These are phyloP conservation scores for Brachynemurus nebulosus DNA, from an alignment of 2,888 invertebrate genomes.

Conservation along the genomic window DNA sequence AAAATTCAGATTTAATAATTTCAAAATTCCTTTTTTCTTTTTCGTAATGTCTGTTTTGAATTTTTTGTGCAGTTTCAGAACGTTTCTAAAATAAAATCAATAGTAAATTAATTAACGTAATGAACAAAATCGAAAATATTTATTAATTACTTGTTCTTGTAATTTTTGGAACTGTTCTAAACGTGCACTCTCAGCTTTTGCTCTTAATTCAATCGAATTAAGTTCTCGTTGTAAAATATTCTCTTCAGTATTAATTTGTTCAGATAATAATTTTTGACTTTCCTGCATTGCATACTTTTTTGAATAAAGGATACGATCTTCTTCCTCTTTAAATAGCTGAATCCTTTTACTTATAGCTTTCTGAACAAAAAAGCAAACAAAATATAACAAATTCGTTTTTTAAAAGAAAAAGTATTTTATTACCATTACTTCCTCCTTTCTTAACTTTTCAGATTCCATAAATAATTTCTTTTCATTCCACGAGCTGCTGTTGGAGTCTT, in stretches of 20 bases:
- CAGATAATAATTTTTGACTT: conserved; percentile 24
- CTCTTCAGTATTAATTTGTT: conserved; percentile 34
- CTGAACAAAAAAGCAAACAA: too few species aligned
- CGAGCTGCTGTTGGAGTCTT: too few species aligned
- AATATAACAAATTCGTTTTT: too few species aligned
- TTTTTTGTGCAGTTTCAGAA: neutral
- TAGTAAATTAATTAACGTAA: neutral
- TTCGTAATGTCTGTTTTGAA: neutral
- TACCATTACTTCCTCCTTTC: conserved; percentile 24
- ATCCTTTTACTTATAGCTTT: too few species aligned
- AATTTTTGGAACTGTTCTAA: neutral
- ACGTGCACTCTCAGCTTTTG: conserved; percentile 35
- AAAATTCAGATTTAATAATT: too few species aligned
- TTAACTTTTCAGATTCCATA: conserved; percentile 29
- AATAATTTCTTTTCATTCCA: conserved; percentile 9
- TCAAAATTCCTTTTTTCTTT: too few species aligned
- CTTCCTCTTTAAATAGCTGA: too few species aligned
- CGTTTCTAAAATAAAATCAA: conserved; percentile 4
- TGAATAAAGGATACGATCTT: too few species aligned
- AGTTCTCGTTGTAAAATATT: conserved; percentile 33
- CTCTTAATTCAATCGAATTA: conserved; percentile 39
- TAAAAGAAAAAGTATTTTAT: too few species aligned
- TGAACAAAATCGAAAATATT: conserved; percentile 17
- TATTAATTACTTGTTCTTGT: conserved; percentile 1
- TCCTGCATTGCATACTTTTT: conserved; percentile 24